phyloP scores from a whole-genome alignment of 2,888 invertebrate genomes.

The Synergus umbraculus region DNA sequence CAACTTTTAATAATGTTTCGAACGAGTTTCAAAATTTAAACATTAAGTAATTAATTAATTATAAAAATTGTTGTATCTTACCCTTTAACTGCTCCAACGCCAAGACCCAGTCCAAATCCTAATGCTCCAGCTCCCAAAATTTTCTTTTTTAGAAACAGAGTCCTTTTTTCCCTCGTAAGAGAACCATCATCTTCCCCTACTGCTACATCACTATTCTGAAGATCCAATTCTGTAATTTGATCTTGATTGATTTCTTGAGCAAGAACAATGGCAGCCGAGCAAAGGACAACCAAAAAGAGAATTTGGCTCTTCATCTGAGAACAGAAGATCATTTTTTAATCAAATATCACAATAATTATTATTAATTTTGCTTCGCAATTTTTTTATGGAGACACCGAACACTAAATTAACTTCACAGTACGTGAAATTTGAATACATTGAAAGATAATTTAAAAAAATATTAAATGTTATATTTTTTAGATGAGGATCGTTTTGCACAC shows the following conservation, averaged over 20 bases:
- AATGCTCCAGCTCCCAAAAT: constrained; percentile 70
- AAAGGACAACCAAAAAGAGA: constrained; percentile 52
- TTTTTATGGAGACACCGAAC: not conserved
- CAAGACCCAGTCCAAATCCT: constrained; percentile 70
- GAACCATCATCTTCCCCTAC: constrained; percentile 41
- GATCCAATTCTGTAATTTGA: constrained; percentile 45
- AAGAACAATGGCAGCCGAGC: constrained; percentile 50
- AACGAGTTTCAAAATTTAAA: too few species aligned
- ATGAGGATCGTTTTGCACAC: not conserved
- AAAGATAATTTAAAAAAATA: not conserved
- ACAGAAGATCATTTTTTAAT: constrained; percentile 29
- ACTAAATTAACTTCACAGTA: not conserved
- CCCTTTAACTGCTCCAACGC: constrained; percentile 59
- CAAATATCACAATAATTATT: not conserved
- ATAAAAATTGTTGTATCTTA: constrained; percentile 34
- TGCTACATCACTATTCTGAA: constrained; percentile 47
- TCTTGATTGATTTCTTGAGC: constrained; percentile 49
- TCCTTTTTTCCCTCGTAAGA: constrained; percentile 67
- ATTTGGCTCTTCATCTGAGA: constrained; percentile 56
- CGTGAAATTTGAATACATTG: not conserved
- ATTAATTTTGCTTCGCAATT: not conserved
- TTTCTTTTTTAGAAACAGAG: constrained; percentile 71
- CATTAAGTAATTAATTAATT: not conserved
- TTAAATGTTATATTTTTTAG: not conserved
- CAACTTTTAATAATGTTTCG: too few species aligned